Percentiles rank a stretch among this genome's conserved stretches.
phyloP scores from a whole-genome alignment of 2,113 vertebrate genomes.

The Sardina pilchardus region DNA sequence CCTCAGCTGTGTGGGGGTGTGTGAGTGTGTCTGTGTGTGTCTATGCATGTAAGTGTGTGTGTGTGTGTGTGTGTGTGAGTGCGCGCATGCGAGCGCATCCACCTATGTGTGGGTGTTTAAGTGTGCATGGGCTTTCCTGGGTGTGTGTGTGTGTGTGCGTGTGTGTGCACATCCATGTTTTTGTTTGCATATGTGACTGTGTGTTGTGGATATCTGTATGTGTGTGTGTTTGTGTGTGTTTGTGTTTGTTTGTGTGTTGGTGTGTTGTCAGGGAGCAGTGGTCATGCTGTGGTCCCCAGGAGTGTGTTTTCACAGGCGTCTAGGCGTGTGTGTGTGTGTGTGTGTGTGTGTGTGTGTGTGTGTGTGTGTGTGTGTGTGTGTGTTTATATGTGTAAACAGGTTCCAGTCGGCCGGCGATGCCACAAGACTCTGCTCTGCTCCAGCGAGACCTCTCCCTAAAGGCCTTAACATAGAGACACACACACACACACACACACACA shows the following conservation, averaged over 20 bases:
- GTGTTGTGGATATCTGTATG: slow-evolving; percentile 21
- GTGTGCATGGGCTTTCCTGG: neutral
- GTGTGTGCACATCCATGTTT: neutral
- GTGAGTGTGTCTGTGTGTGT: neutral
- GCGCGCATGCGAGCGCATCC: neutral
- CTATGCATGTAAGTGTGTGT: neutral
- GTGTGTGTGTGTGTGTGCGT: neutral
- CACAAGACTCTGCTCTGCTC: slow-evolving; percentile 36
- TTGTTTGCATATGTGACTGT: neutral
- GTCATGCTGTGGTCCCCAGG: slow-evolving; percentile 28
- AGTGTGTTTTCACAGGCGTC: slow-evolving; percentile 36
- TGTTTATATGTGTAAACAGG: slow-evolving; percentile 45
- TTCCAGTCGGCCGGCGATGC: neutral
- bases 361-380: slow-evolving; percentile 21
- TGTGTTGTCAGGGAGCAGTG: slow-evolving; percentile 42
- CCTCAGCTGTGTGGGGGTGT: slow-evolving; percentile 27
- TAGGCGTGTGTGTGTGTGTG: slow-evolving; percentile 28
- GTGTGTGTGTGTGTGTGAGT: neutral
- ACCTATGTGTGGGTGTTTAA: neutral
- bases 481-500: slow-evolving; percentile 26
- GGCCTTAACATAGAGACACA: neutral
- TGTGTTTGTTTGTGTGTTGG: neutral
- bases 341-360: slow-evolving; percentile 39
- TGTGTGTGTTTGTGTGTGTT: too few species aligned
- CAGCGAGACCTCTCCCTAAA: slow-evolving; percentile 17